Evolutionary conservation across 2,113 vertebrate genomes (phyloP).

Genomic region (Chamaea fasciata): DNA sequence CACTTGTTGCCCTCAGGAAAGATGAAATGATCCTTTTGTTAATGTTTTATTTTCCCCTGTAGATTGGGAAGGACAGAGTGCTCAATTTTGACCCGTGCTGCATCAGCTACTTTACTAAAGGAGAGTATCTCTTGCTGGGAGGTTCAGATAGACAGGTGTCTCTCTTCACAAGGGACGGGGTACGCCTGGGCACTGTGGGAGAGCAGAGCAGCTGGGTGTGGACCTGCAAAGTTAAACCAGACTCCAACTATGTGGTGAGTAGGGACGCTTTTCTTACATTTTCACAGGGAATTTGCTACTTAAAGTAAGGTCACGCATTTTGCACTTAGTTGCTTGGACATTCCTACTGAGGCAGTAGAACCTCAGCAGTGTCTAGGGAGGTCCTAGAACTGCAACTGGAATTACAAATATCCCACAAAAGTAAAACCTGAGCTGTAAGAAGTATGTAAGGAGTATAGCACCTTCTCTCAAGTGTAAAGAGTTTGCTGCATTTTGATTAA

Average conservation of each 20-base stretch:
- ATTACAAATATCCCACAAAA: background rate
- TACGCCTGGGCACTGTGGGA: slow-evolving; percentile 86
- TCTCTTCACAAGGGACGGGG: slow-evolving; percentile 94
- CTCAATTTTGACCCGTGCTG: slow-evolving; percentile 95
- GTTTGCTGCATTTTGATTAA: background rate
- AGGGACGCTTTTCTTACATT: background rate
- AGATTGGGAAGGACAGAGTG: slow-evolving; percentile 90
- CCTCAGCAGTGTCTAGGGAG: background rate
- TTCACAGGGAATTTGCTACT: background rate
- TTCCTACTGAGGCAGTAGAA: background rate
- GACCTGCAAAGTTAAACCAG: slow-evolving; percentile 91
- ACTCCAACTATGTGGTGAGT: slow-evolving; percentile 96
- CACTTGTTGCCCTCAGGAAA: background rate
- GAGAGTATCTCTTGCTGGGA: slow-evolving; percentile 92
- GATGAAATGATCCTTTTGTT: background rate
- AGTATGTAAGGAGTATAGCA: background rate
- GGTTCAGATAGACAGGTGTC: slow-evolving; percentile 94
- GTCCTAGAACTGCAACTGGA: background rate
- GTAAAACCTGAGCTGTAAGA: background rate
- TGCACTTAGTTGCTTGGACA: background rate
- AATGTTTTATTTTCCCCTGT: background rate
- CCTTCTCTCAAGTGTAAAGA: background rate
- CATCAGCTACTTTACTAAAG: slow-evolving; percentile 94
- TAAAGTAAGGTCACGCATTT: background rate
- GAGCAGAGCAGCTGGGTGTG: slow-evolving; percentile 95